phyloP scores from a whole-genome alignment of 2,113 vertebrate genomes.

The Neodon shergylaensis region DNA sequence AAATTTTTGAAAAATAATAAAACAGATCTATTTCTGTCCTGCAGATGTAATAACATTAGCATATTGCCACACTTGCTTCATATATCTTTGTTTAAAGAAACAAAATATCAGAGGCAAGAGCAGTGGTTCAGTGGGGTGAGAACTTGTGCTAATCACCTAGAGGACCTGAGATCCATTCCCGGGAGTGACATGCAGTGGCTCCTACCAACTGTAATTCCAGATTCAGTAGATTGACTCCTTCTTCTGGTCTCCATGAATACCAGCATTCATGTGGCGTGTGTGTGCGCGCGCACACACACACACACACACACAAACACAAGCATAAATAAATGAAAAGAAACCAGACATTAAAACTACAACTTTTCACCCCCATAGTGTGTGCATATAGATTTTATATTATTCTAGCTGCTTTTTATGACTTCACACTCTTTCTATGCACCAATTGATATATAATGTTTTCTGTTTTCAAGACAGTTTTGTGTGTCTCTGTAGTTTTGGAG shows the following conservation, averaged over 20 bases:
- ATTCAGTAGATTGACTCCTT: not conserved
- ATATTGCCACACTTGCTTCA: not conserved
- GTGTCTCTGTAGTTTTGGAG: too few species aligned
- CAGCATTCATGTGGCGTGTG: not conserved
- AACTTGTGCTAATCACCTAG: not conserved
- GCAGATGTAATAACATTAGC: not conserved
- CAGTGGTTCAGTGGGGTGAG: not conserved
- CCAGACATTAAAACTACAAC: not conserved
- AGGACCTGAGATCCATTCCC: not conserved
- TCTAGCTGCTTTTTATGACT: not conserved
- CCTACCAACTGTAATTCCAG: not conserved
- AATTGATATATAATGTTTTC: not conserved
- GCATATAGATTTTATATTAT: not conserved
- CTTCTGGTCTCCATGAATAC: not conserved
- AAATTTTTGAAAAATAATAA: not conserved
- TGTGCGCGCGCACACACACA: fast-evolving
- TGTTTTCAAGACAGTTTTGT: not conserved
- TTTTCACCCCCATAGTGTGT: not conserved
- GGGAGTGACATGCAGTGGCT: not conserved
- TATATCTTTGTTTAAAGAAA: conserved; percentile 32
- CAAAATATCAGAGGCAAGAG: not conserved
- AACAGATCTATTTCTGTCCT: not conserved
- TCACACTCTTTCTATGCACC: not conserved
- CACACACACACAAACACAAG: not conserved
- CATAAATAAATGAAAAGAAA: not conserved